phyloP scores from a whole-genome alignment of 1,140 invertebrate genomes.

The Carposina sasakii region DNA sequence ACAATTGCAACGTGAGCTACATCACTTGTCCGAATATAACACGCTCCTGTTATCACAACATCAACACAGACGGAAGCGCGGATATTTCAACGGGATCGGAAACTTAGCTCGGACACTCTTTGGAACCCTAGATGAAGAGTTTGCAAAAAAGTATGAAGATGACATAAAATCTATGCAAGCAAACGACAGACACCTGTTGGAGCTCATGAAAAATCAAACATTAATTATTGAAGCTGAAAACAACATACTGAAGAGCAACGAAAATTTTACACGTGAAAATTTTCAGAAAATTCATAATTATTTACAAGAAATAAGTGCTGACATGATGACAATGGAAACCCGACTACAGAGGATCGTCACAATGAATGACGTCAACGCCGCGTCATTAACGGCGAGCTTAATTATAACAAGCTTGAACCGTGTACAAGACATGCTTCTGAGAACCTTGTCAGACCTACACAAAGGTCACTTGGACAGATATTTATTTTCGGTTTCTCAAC shows the following conservation, averaged over 20 bases:
- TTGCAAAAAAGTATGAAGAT: background rate
- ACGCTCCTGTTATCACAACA: background rate
- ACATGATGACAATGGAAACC: slow-evolving; percentile 3
- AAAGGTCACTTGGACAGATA: slow-evolving; percentile 21
- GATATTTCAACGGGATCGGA: background rate
- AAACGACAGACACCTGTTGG: background rate
- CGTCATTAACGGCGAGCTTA: slow-evolving; percentile 14
- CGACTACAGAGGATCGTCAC: slow-evolving; percentile 7
- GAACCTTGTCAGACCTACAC: slow-evolving; percentile 12
- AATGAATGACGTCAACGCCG: slow-evolving; percentile 15
- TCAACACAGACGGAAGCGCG: background rate
- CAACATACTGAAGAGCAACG: background rate
- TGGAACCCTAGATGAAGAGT: background rate
- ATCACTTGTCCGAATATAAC: background rate
- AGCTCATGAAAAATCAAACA: slow-evolving; percentile 2
- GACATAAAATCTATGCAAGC: background rate
- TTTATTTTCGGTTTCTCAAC: no score
- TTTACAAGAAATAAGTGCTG: background rate
- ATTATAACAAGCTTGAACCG: slow-evolving; percentile 13
- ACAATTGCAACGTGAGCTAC: background rate
- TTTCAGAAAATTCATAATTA: background rate
- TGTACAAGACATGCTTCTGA: slow-evolving; percentile 18
- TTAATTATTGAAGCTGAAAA: background rate
- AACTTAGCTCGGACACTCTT: background rate
- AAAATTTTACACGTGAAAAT: background rate